These are phyloP conservation scores for Atrichornis clamosus DNA, from an alignment of 2,113 vertebrate species.

Conservation along the genomic window DNA sequence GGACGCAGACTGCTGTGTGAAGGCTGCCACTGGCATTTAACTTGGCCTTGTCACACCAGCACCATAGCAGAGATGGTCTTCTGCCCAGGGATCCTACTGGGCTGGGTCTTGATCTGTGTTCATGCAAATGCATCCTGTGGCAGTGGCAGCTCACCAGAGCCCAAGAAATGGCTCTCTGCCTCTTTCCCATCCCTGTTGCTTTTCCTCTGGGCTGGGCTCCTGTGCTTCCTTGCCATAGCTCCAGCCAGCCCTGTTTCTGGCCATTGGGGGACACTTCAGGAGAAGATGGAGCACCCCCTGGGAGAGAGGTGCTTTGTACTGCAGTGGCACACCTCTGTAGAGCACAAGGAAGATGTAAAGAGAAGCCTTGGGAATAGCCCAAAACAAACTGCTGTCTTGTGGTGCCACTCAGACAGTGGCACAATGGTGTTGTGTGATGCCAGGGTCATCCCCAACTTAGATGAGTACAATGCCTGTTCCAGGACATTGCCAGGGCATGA, in stretches of 20 bases:
- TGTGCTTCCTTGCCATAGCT: neutral
- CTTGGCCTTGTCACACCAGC: neutral
- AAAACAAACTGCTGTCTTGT: neutral
- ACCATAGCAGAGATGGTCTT: neutral
- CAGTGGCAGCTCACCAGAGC: neutral
- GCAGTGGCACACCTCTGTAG: neutral
- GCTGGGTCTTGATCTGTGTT: neutral
- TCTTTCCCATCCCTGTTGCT: neutral
- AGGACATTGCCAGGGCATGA: neutral
- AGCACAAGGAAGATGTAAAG: neutral
- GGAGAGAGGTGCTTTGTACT: neutral
- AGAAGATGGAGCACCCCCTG: neutral
- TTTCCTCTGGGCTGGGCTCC: neutral
- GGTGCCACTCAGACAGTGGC: neutral
- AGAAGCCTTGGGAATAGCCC: neutral
- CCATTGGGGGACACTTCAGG: neutral
- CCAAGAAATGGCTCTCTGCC: neutral
- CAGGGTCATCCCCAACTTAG: neutral
- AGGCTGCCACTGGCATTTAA: neutral
- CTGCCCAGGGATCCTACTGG: neutral
- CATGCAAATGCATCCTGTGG: neutral
- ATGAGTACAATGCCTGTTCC: neutral
- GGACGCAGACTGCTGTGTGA: accelerated
- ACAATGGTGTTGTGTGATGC: accelerated
- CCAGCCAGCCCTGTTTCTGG: neutral